These are phyloP conservation scores for Gallinago media DNA, from an alignment of 2,113 vertebrate genomes.

Conservation along the genomic window DNA sequence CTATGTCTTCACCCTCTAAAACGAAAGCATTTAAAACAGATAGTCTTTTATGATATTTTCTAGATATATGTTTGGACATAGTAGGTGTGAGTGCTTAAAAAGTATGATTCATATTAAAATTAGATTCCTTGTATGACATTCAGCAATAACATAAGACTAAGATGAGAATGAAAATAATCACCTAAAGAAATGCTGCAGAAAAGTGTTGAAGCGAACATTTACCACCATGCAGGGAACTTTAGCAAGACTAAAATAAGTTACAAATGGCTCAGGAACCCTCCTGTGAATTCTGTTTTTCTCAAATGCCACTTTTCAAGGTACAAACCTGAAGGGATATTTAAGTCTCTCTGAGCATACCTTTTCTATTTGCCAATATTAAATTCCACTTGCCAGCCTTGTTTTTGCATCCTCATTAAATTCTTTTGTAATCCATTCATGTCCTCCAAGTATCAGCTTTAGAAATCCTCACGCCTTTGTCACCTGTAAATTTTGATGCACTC, in stretches of 20 bases:
- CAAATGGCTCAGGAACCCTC: background rate
- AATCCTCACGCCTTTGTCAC: background rate
- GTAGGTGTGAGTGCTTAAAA: background rate
- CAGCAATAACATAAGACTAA: background rate
- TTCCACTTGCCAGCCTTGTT: background rate
- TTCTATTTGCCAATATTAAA: background rate
- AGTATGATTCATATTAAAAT: constrained; percentile 11
- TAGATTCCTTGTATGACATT: background rate
- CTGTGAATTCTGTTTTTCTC: background rate
- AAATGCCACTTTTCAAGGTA: background rate
- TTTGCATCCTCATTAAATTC: background rate
- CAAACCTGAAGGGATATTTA: background rate
- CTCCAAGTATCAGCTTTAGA: background rate
- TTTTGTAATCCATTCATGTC: background rate
- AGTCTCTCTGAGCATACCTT: background rate
- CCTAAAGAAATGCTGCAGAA: background rate
- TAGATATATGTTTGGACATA: background rate
- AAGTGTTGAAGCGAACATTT: background rate
- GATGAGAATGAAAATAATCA: background rate
- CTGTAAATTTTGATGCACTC: constrained; percentile 8
- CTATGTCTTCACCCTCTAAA: background rate
- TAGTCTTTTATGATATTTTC: background rate
- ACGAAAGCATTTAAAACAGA: background rate
- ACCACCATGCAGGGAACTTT: background rate
- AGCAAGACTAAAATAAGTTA: background rate